A percentile compares a stretch with the other conserved stretches of the same genome.
phyloP scores from a whole-genome alignment of 2,888 invertebrate species.

The Drosophila lutescens region DNA sequence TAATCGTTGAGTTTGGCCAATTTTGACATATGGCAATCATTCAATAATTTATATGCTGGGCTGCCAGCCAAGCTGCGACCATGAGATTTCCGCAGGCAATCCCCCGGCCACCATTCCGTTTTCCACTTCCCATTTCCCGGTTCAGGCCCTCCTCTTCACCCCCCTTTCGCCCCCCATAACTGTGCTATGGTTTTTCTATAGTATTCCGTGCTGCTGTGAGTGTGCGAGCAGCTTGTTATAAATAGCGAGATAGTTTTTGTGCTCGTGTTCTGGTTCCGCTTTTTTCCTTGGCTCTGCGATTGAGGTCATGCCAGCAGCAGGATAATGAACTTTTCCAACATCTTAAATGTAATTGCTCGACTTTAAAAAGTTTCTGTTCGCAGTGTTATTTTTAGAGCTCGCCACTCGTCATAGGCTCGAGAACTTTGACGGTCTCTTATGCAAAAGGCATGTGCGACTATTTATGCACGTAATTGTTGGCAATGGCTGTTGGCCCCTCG shows the following conservation, averaged over 20 bases:
- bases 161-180: conserved; percentile 38
- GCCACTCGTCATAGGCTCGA: conserved; percentile 13
- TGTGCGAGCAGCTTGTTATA: conserved; percentile 52
- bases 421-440: conserved; percentile 3
- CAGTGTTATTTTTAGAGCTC: conserved; percentile 34
- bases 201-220: conserved; percentile 8
- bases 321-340: conserved; percentile 74
- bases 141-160: neutral
- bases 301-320: conserved; percentile 72
- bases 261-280: conserved; percentile 53
- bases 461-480: conserved; percentile 34
- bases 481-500: conserved; percentile 30
- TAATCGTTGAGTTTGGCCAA: conserved; percentile 60
- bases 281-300: conserved; percentile 46
- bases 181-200: conserved; percentile 57
- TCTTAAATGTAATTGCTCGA: conserved; percentile 48
- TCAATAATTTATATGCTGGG: conserved; percentile 53
- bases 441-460: neutral
- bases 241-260: conserved; percentile 74
- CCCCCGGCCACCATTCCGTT: neutral
- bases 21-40: conserved; percentile 72
- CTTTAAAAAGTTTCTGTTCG: conserved; percentile 57
- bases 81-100: conserved; percentile 33
- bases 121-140: conserved; percentile 4
- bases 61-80: conserved; percentile 29